Evolutionary conservation across 2,113 vertebrate species (phyloP).

Genomic region (Formicarius rufipectus): DNA sequence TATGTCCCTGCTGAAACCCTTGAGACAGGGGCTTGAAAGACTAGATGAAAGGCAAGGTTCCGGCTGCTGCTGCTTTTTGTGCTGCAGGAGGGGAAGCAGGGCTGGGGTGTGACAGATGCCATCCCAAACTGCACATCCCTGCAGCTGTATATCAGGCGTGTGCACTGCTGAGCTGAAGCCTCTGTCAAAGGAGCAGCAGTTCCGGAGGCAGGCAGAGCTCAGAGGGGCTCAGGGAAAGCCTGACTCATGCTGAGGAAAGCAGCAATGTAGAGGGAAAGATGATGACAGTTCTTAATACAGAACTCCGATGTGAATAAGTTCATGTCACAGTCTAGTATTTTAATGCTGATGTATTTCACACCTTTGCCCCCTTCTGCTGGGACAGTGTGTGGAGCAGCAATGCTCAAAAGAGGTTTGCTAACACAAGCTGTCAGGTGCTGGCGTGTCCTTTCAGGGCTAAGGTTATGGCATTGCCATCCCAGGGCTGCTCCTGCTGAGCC

Average conservation of each 20-base stretch:
- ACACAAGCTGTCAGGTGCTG: neutral
- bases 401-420: neutral
- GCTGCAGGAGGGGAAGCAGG: neutral
- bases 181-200: neutral
- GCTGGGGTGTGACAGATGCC: neutral
- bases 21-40: neutral
- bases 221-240: neutral
- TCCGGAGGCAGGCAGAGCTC: neutral
- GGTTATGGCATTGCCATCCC: neutral
- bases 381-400: fast-evolving
- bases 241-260: neutral
- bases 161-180: neutral
- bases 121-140: neutral
- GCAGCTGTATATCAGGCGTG: neutral
- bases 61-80: neutral
- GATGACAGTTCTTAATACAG: neutral
- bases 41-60: neutral
- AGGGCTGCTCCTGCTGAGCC: fast-evolving
- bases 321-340: neutral
- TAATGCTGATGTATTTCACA: neutral
- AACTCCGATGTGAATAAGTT: neutral
- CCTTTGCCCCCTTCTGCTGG: neutral
- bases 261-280: neutral
- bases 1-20: neutral
- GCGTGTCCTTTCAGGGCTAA: fast-evolving